Evolutionary conservation across 2,888 invertebrate species (phyloP).

Genomic region (Nephrotoma guestfalica): DNA sequence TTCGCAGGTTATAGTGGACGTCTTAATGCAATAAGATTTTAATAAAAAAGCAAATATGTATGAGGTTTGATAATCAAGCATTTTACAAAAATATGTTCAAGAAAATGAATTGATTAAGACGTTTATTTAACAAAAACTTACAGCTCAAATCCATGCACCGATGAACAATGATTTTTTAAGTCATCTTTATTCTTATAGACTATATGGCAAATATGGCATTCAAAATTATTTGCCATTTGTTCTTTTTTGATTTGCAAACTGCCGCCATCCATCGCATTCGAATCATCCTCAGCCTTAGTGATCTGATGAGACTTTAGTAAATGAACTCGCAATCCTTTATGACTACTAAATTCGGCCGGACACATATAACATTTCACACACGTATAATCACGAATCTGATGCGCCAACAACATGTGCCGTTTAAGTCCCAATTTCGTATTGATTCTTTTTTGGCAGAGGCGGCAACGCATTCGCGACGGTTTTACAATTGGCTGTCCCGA

Average conservation of each 20-base stretch:
- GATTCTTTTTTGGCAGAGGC: slow-evolving; percentile 30
- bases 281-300: background rate
- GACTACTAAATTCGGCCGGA: slow-evolving; percentile 32
- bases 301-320: slow-evolving; percentile 28
- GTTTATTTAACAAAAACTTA: background rate
- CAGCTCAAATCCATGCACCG: slow-evolving; percentile 21
- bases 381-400: slow-evolving; percentile 30
- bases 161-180: slow-evolving; percentile 25
- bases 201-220: slow-evolving; percentile 30
- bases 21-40: background rate
- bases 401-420: slow-evolving; percentile 31
- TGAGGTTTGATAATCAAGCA: background rate
- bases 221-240: slow-evolving; percentile 19
- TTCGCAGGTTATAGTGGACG: slow-evolving; percentile 11
- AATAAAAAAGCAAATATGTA: background rate
- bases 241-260: background rate
- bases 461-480: slow-evolving; percentile 27
- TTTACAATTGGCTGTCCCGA: background rate
- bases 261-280: background rate
- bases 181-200: slow-evolving; percentile 28
- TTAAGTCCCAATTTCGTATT: slow-evolving; percentile 31
- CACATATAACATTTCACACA: slow-evolving; percentile 31
- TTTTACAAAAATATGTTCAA: background rate
- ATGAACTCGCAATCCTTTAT: slow-evolving; percentile 32
- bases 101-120: background rate